Evolutionary conservation across 2,113 vertebrate species (phyloP).

Genomic region (Gavialis gangeticus): DNA sequence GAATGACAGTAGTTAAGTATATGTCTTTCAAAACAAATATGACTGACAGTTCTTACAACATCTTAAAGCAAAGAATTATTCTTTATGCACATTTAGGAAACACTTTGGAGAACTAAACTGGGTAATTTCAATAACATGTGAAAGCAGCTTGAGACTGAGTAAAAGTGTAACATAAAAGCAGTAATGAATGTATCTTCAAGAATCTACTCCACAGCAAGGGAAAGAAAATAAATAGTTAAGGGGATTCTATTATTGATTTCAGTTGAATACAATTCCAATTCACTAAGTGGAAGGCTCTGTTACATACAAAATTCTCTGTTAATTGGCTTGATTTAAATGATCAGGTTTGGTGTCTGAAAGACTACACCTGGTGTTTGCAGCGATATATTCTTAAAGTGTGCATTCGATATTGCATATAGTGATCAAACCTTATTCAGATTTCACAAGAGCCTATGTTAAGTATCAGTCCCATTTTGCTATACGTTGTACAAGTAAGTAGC

Average conservation of each 20-base stretch:
- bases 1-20: background rate
- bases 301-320: background rate
- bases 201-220: background rate
- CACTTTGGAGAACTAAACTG: background rate
- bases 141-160: background rate
- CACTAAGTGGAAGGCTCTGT: background rate
- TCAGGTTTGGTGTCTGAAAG: background rate
- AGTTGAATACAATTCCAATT: background rate
- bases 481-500: no score
- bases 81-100: background rate
- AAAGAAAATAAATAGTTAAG: background rate
- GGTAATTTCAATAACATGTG: background rate
- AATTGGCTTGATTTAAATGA: background rate
- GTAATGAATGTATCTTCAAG: background rate
- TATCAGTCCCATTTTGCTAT: no score
- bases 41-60: background rate
- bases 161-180: rapidly evolving
- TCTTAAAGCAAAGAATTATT: background rate
- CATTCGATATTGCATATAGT: no score
- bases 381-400: background rate
- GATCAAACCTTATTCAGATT: no score
- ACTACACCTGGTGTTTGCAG: background rate
- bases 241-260: background rate
- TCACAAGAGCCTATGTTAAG: no score
- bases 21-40: background rate